Evolutionary conservation across 1,140 invertebrate genomes (phyloP), one percentile per base, ranked within the genome.

Genomic region (Lepidurus apus): DNA sequence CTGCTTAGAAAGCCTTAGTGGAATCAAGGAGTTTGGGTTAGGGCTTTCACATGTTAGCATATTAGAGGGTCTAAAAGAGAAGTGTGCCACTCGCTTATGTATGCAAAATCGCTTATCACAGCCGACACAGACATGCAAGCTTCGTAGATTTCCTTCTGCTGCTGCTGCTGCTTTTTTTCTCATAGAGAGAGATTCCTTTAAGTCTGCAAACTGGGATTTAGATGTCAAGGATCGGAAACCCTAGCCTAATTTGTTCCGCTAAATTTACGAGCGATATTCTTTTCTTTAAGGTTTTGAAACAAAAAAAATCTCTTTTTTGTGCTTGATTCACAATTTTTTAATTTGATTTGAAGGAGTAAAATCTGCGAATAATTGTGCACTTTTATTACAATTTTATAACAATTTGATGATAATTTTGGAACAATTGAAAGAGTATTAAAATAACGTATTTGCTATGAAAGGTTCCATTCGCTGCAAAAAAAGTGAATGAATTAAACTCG

Each of bases 61-160:
- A 65, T 65, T 65, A 65, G 53, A 17, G 53, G 53, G 21, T 65
- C 53, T 65, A 65, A 65, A 65, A 65, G 53, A 13, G 17, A 65
- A 65, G 53, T 65, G 53, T 65, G 53, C 17, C 53, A 21, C 53
- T 65, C 53, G 21, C 53, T 65, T 65, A 21, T 65, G 53, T n/a
- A 65, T 65, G 53, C 13, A 65, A 65, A 65, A 65, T 65, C 53
- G 53, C 53, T 65, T 65, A 65, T 65, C 53, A 21, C 17, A 65
- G 53, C 53, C 53, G 21, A 21, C 53, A 65, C 53, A 65, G 53
- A 65, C 53, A 17, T n/a, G 53, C 53, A 21, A 65, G n/a, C 53
- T 21, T 13, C 53, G 21, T n/a, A 65, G 17, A 65, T 65, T 65
- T 65, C 53, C 17, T 21, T 65, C 53, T n/a, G 21, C 21, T 21